phyloP scores from a whole-genome alignment of 2,113 vertebrate genomes.

The Aldabrachelys gigantea region DNA sequence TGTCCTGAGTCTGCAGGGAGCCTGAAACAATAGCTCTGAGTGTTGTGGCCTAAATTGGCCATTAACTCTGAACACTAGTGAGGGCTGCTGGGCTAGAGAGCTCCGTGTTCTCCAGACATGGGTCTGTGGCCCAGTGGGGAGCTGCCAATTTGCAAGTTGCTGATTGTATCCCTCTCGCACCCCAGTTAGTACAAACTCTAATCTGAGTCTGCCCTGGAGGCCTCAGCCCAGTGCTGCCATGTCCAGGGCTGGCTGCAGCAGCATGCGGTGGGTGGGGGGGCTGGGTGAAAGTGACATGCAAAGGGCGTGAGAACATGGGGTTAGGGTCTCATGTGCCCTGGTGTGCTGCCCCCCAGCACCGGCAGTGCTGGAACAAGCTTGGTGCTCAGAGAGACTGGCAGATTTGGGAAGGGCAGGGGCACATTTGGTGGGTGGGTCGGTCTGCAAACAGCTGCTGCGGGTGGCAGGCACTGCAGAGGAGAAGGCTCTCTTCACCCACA shows the following conservation, averaged over 20 bases:
- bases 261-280: no score
- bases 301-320: background rate
- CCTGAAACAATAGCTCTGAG: background rate
- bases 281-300: no score
- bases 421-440: no score
- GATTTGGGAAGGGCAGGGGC: background rate
- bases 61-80: background rate
- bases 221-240: background rate
- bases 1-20: background rate
- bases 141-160: background rate
- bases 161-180: background rate
- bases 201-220: no score
- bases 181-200: background rate
- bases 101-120: background rate
- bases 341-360: background rate
- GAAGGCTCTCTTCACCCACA: constrained; percentile 15
- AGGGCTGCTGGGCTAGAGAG: background rate
- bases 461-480: background rate
- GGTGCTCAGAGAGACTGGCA: background rate
- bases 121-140: background rate
- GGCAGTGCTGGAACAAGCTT: background rate
- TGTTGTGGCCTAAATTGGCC: background rate
- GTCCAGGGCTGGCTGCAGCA: background rate
- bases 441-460: background rate
- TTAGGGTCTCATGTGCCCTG: background rate